Evolutionary conservation across 2,888 invertebrate species (phyloP), one percentile per base, ranked within the genome.

Genomic region (Tubulanus polymorphus): DNA sequence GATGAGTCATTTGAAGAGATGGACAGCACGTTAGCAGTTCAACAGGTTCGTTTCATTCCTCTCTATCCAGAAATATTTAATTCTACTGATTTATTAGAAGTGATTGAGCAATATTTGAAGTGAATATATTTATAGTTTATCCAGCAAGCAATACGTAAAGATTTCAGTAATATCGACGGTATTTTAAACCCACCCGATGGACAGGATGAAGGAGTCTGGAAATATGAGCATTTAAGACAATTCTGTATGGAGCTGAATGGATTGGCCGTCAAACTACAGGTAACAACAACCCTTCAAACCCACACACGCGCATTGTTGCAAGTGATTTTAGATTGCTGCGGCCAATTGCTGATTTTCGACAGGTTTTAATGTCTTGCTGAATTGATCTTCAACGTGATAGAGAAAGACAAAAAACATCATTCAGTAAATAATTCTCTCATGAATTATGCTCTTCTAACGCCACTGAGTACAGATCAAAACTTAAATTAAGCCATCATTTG

Each of bases 181-280:
- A 96, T 99, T 72, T 82, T 99, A 50, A 92, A 89, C 71, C 93
- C 96, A 83, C 99, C 99, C 1, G 95, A 96, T 68, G 89, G 91
- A 23, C 95, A 96, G 81, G 96, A 97, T 77, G 95, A 96, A 80
- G 96, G 97, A 37, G 97, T 99, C 49, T 99, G 99, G 99, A 99
- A 99, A 82, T 99, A 99, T 79, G 99, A 99, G 82, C 99, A 99
- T 83, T 84, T 99, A 57, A 90, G 97, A 68, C 97, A 99, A 81
- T 97, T 99, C 81, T 99, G 97, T 78, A 95, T 99, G 93, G 97
- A 99, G 81, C 81, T 99, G 49, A 99, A 99, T 83, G 96, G 95
- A n/a, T 82, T 99, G 67, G 96, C 97, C 48, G 96, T 99, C 0
- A 86, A 91, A 74, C 83, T 99, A 63, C 97, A 97, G 83, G 81